phyloP scores from a whole-genome alignment of 2,797 vertebrate species.

The Calcarius lapponicus region DNA sequence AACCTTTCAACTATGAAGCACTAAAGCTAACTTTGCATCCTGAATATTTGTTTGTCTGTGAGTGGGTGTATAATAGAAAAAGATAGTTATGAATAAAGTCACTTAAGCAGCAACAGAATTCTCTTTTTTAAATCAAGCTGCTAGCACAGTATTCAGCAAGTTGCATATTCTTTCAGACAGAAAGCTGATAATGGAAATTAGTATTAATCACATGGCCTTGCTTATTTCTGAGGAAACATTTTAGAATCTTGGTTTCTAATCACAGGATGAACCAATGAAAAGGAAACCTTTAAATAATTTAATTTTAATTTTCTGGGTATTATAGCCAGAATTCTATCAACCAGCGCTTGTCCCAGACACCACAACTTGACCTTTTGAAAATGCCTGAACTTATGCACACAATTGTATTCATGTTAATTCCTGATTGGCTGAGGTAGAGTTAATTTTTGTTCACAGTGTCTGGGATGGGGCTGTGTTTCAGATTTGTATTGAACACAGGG shows the following conservation, averaged over 20 bases:
- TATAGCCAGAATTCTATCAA: not conserved
- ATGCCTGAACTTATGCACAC: not conserved
- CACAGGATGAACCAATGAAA: not conserved
- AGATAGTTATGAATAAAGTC: not conserved
- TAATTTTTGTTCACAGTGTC: not conserved
- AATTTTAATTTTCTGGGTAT: not conserved
- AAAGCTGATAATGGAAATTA: not conserved
- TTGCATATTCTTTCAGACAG: not conserved
- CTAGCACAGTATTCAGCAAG: not conserved
- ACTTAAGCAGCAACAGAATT: not conserved
- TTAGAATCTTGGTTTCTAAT: not conserved
- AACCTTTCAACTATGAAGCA: slow-evolving; percentile 19
- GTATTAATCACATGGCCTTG: not conserved
- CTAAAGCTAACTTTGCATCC: not conserved
- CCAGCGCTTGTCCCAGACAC: not conserved
- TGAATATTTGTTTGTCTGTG: slow-evolving; percentile 1
- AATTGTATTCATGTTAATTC: not conserved
- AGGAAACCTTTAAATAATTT: not conserved
- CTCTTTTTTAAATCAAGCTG: not conserved
- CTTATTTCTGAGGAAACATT: not conserved
- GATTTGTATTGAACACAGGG: not conserved
- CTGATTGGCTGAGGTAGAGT: not conserved
- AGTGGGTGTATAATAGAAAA: not conserved
- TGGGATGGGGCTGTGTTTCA: not conserved
- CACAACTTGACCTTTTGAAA: not conserved